Base-by-base conservation (phyloP, 2,113 vertebrate species). In the Sula dactylatra region DNA sequence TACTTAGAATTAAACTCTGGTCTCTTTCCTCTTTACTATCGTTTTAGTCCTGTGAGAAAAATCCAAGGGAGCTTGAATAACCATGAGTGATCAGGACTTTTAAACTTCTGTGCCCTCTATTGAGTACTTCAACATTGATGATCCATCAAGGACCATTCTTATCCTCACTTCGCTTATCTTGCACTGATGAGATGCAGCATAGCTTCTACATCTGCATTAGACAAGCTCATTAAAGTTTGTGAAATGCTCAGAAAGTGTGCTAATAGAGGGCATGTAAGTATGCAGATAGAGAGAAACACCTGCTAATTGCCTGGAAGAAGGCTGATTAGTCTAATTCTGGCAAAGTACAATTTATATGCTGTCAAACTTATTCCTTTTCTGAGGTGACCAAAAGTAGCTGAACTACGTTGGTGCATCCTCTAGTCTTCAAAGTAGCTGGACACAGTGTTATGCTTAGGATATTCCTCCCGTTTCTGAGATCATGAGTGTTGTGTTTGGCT, bases 191-290 rank as follows among this genome's bases (percentile, higher is more conserved):
- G 59, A 86, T 32, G 24, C 16, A 67, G 17, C 34, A 55, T 25
- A 49, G 34, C 13, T 79, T 88, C 65, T 89, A 67, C 31, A 59
- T n/a, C 76, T 87, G 25, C 54, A 56, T 84, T 69, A 82, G 56
- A 94, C 47, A 86, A 79, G 61, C 76, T 93, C 80, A 93, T 92
- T 97, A 92, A 88, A 88, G 29, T 84, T 55, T 79, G 36, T 70
- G 34, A 83, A 94, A 72, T 86, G 45, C 54, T 92, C 36, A 72
- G 82, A 61, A 42, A 71, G 19, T 87, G 65, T 82, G 77, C 20
- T 96, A 91, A 89, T 76, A 84, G 65, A 94, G 70, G 83, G 34
- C 49, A 82, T 61, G 61, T 89, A 84, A 84, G 40, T 61, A 91
- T 55, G n/a, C 27, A 86, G 67, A 49, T 58, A 91, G 73, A 74